Conservation (phyloP, 2,888 invertebrate genomes). For the Temnothorax ravouxi region DNA sequence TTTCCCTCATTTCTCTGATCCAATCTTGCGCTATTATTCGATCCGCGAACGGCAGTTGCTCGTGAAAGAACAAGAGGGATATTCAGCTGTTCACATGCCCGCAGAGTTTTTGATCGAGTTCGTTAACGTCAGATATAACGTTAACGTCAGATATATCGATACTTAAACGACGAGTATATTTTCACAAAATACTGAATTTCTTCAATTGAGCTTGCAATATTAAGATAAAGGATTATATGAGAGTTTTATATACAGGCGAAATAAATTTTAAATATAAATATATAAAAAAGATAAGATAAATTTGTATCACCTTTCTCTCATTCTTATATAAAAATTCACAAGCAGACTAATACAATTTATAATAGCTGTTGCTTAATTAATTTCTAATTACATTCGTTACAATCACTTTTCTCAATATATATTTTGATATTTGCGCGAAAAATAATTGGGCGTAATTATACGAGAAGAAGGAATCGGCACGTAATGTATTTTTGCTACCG, state of each 20-base stretch:
- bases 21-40: conserved; percentile 65
- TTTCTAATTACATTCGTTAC: background rate
- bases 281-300: background rate
- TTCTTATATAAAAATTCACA: background rate
- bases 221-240: conserved; percentile 11
- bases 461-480: conserved; percentile 61
- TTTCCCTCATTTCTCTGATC: conserved; percentile 55
- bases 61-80: conserved; percentile 45
- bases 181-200: conserved; percentile 3
- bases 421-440: conserved; percentile 9
- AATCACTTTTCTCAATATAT: background rate
- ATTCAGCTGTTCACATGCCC: conserved; percentile 31
- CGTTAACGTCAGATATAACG: conserved; percentile 39
- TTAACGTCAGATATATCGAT: conserved; percentile 28
- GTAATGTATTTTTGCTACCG: conserved; percentile 38
- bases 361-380: no score
- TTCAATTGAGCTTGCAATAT: conserved; percentile 19
- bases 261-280: background rate
- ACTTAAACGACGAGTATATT: background rate
- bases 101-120: conserved; percentile 54
- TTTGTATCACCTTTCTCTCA: background rate
- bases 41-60: conserved; percentile 24
- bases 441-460: conserved; percentile 41
- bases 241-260: background rate
- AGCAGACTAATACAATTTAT: background rate